phyloP scores from a whole-genome alignment of 2,113 vertebrate genomes.

The Laticauda colubrina region DNA sequence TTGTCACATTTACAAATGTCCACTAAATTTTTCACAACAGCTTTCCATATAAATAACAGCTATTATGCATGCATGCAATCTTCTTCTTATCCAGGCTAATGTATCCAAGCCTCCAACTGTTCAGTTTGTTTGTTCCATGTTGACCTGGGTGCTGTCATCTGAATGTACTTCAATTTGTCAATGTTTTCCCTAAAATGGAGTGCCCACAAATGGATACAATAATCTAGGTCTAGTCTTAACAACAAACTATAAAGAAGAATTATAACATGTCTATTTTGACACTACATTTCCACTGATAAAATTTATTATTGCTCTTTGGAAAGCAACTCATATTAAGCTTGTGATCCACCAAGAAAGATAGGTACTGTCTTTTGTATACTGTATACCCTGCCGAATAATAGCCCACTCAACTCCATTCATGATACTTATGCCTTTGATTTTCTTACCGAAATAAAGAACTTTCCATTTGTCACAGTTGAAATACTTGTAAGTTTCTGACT shows the following conservation, averaged over 20 bases:
- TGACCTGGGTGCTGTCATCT: not conserved
- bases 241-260: not conserved
- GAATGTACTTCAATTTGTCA: not conserved
- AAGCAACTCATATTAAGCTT: not conserved
- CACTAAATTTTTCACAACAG: not conserved
- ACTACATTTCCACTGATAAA: not conserved
- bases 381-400: not conserved
- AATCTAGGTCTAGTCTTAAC: not conserved
- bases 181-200: not conserved
- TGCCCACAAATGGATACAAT: not conserved
- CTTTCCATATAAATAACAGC: not conserved
- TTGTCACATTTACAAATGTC: not conserved
- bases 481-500: not conserved
- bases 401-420: not conserved
- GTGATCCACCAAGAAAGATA: not conserved
- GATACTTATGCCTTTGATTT: not conserved
- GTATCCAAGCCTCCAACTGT: not conserved
- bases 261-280: not conserved
- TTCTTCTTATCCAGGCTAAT: not conserved
- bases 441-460: not conserved
- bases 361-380: not conserved
- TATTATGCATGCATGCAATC: not conserved
- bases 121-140: not conserved
- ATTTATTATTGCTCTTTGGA: not conserved
- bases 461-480: not conserved